These are phyloP conservation scores for Colostygia pectinataria DNA, from an alignment of 2,888 invertebrate genomes.

Conservation along the genomic window DNA sequence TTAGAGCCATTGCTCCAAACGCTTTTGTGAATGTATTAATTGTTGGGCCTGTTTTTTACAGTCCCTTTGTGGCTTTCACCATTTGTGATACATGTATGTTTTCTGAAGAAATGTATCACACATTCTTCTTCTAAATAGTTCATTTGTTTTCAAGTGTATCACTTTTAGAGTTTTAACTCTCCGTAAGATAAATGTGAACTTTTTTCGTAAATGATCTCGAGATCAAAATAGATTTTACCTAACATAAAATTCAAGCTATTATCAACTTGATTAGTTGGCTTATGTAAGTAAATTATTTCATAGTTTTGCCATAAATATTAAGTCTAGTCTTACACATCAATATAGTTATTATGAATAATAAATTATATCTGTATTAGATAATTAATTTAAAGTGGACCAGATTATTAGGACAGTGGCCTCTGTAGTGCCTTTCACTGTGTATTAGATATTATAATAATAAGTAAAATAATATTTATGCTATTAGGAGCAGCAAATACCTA, in stretches of 20 bases:
- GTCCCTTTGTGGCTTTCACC: not conserved
- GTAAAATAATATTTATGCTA: constrained; percentile 22
- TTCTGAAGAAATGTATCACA: not conserved
- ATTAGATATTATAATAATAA: constrained; percentile 39
- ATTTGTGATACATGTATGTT: constrained; percentile 7
- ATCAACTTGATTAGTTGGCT: constrained; percentile 2
- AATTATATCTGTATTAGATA: constrained; percentile 27
- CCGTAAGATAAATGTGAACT: constrained; percentile 7
- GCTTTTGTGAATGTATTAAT: constrained; percentile 4
- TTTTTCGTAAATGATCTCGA: constrained; percentile 3
- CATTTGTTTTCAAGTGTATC: not conserved
- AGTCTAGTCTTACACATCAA: constrained; percentile 16
- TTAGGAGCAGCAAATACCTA: constrained; percentile 50
- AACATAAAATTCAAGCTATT: constrained; percentile 5
- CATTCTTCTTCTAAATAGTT: not conserved
- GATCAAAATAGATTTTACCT: constrained; percentile 15
- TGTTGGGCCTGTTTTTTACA: not conserved
- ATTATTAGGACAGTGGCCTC: constrained; percentile 73
- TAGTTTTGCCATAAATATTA: constrained; percentile 29
- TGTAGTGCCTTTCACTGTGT: constrained; percentile 73
- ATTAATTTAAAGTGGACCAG: constrained; percentile 67
- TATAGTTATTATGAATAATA: constrained; percentile 12
- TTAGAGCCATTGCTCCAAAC: not conserved
- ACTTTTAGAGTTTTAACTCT: not conserved
- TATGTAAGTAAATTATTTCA: constrained; percentile 2